Conservation (phyloP, 1,140 invertebrate species). For the Zeugodacus cucurbitae region DNA sequence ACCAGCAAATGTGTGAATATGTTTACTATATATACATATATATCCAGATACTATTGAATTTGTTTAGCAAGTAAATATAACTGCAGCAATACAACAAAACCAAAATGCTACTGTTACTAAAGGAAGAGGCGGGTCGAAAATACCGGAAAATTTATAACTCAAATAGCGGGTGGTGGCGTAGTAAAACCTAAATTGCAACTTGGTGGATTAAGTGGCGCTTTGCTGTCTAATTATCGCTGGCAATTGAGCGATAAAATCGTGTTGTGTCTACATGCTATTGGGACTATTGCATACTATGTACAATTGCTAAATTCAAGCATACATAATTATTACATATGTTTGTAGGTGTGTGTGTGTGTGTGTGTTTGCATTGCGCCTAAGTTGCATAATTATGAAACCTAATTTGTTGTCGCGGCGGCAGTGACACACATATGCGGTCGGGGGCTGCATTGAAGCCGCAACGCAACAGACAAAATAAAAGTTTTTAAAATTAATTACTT, state of each 20-base stretch:
- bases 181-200: not conserved
- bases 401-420: not conserved
- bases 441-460: not conserved
- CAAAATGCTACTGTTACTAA: not conserved
- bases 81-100: not conserved
- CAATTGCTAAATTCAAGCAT: not conserved
- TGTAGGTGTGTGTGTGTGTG: not conserved
- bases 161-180: not conserved
- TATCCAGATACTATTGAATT: not conserved
- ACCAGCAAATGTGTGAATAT: too few relatives aligned
- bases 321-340: not conserved
- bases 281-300: not conserved
- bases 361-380: not conserved
- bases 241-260: slow-evolving; percentile 12
- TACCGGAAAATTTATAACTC: not conserved
- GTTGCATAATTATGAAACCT: not conserved
- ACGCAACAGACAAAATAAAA: not conserved
- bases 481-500: too few relatives aligned
- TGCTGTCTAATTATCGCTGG: slow-evolving; percentile 31
- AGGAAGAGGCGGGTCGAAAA: not conserved
- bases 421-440: not conserved
- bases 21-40: not conserved
- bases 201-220: slow-evolving; percentile 29
- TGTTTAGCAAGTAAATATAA: not conserved
- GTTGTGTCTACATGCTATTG: not conserved